phyloP scores from a whole-genome alignment of 2,797 vertebrate genomes.

The Otolemur crassicaudatus region DNA sequence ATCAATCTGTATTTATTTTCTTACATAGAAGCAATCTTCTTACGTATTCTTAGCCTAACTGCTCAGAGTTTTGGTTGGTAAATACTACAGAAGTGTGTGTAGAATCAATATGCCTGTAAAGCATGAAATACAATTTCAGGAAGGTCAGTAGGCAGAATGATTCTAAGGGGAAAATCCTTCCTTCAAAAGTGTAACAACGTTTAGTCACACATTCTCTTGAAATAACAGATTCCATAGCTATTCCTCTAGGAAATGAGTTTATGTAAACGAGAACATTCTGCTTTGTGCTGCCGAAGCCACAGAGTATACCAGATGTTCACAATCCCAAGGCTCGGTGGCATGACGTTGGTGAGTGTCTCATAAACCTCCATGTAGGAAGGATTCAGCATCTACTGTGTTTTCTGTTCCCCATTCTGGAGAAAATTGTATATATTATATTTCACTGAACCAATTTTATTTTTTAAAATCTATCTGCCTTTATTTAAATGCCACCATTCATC shows the following conservation, averaged over 20 bases:
- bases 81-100: conserved; percentile 46
- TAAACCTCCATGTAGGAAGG: conserved; percentile 26
- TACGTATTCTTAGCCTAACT: conserved; percentile 57
- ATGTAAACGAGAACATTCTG: conserved; percentile 75
- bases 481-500: conserved; percentile 81
- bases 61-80: conserved; percentile 72
- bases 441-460: conserved; percentile 63
- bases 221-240: conserved; percentile 76
- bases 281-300: conserved; percentile 62
- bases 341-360: conserved; percentile 16
- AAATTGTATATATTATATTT: background rate
- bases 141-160: conserved; percentile 77
- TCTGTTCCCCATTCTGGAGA: background rate
- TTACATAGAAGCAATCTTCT: conserved; percentile 61
- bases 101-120: conserved; percentile 77
- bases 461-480: conserved; percentile 72
- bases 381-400: background rate
- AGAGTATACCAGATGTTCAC: conserved; percentile 68
- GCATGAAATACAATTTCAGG: conserved; percentile 80
- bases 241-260: conserved; percentile 75
- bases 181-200: conserved; percentile 70
- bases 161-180: conserved; percentile 67
- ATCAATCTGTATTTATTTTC: conserved; percentile 57
- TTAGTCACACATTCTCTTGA: conserved; percentile 71
- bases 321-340: conserved; percentile 14